Evolutionary conservation across 2,797 vertebrate species (phyloP).

Genomic region (Geotrypetes seraphini): DNA sequence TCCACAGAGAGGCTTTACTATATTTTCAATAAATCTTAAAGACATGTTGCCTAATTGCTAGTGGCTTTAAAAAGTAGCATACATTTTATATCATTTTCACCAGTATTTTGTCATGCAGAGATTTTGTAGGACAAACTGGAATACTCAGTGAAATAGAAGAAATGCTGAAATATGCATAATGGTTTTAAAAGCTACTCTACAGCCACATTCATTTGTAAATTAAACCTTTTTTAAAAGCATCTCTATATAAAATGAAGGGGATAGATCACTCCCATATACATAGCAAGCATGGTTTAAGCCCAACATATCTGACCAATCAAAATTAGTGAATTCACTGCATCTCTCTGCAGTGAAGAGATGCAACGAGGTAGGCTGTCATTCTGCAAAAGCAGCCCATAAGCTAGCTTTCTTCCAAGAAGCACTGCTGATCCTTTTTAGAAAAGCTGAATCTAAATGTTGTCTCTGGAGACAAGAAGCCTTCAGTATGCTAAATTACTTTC

Average conservation of each 20-base stretch:
- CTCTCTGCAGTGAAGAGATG: constrained; percentile 87
- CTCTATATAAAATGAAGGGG: constrained; percentile 45
- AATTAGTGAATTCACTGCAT: constrained; percentile 86
- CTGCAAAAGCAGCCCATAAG: constrained; percentile 59
- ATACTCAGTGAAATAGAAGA: constrained; percentile 19
- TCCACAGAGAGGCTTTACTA: constrained; percentile 6
- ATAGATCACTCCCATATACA: constrained; percentile 48
- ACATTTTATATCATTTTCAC: constrained; percentile 15
- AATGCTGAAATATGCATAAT: constrained; percentile 38
- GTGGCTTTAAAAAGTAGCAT: constrained; percentile 29
- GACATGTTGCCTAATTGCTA: constrained; percentile 18
- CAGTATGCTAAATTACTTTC: constrained; percentile 67
- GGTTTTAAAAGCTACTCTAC: constrained; percentile 38
- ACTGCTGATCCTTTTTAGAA: constrained; percentile 45
- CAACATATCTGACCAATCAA: constrained; percentile 89
- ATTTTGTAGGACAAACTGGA: constrained; percentile 35
- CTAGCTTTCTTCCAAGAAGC: constrained; percentile 49
- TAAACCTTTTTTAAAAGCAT: constrained; percentile 40
- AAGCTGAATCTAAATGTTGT: constrained; percentile 45
- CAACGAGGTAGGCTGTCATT: constrained; percentile 76
- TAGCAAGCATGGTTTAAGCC: constrained; percentile 69
- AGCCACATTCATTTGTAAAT: constrained; percentile 43
- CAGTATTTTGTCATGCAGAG: constrained; percentile 18
- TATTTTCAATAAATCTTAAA: constrained; percentile 21
- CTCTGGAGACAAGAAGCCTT: constrained; percentile 61